Conservation (phyloP, 2,888 invertebrate species). For the Anaspis maculata region DNA sequence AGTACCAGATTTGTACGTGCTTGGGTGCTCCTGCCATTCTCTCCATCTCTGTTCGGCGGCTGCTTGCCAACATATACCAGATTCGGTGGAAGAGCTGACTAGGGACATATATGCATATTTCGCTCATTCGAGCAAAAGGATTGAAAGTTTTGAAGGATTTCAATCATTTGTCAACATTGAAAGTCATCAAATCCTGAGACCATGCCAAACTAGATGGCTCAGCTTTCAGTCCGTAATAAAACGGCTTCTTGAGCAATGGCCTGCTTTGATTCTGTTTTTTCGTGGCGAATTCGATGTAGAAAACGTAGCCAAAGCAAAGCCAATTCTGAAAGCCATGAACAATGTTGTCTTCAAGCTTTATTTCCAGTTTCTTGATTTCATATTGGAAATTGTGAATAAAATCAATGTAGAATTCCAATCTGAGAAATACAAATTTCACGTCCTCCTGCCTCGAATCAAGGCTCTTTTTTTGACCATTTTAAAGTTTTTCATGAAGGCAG, state of each 20-base stretch:
- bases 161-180: constrained; percentile 9
- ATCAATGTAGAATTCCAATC: constrained; percentile 14
- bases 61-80: constrained; percentile 19
- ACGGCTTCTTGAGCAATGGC: constrained; percentile 9
- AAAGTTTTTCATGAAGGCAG: no score
- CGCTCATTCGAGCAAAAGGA: constrained; percentile 8
- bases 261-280: constrained; percentile 11
- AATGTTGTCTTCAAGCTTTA: constrained; percentile 8
- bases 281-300: constrained; percentile 6
- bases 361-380: constrained; percentile 12
- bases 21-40: constrained; percentile 24
- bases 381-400: constrained; percentile 15
- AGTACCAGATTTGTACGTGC: constrained; percentile 18
- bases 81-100: constrained; percentile 3
- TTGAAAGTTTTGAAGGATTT: constrained; percentile 9
- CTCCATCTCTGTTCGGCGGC: constrained; percentile 20
- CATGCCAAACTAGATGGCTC: constrained; percentile 16
- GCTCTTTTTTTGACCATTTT: no score
- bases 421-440: no score
- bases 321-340: constrained; percentile 11
- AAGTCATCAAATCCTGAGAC: constrained; percentile 9
- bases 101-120: constrained; percentile 10
- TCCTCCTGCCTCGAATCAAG: no score
- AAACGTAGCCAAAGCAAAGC: constrained; percentile 8
- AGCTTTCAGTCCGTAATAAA: constrained; percentile 10